Percentiles rank a stretch among this genome's conserved stretches.
Conservation (phyloP, 2,888 invertebrate genomes). For the Spodoptera exigua region DNA sequence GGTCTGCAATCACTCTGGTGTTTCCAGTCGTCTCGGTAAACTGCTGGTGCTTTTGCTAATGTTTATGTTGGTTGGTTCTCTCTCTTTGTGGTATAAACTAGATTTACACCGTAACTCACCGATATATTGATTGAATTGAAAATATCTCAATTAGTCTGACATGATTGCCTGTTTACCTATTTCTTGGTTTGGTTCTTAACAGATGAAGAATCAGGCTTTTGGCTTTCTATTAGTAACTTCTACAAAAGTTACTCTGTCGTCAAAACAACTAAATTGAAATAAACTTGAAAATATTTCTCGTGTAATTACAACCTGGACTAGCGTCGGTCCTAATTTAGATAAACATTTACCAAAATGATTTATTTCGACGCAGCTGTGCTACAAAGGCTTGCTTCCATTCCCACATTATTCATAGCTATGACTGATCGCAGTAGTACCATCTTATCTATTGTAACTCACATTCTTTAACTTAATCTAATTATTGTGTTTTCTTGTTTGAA, state of each 20-base stretch:
- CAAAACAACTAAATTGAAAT: conserved; percentile 12
- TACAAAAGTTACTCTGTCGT: too few species aligned
- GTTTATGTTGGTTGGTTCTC: too few species aligned
- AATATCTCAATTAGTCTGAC: too few species aligned
- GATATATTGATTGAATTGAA: too few species aligned
- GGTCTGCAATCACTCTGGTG: conserved; percentile 18
- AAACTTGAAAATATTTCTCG: conserved; percentile 25
- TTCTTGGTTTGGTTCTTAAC: too few species aligned
- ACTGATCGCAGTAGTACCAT: conserved; percentile 74
- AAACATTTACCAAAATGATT: conserved; percentile 78
- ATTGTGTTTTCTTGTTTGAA: conserved; percentile 38
- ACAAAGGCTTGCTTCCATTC: conserved; percentile 75
- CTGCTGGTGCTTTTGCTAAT: too few species aligned
- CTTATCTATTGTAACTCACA: conserved; percentile 55
- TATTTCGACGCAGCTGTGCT: conserved; percentile 78
- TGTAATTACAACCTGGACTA: conserved; percentile 68
- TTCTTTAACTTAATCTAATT: conserved; percentile 37
- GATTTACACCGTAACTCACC: too few species aligned
- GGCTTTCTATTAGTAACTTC: too few species aligned
- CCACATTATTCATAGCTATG: conserved; percentile 84
- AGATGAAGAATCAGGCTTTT: too few species aligned
- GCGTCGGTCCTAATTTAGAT: conserved; percentile 75
- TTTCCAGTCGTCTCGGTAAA: not conserved
- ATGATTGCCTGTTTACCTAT: too few species aligned
- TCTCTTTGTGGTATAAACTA: too few species aligned